Evolutionary conservation across 2,797 vertebrate genomes (phyloP).

Genomic region (Sternarchorhynchus goeldii): DNA sequence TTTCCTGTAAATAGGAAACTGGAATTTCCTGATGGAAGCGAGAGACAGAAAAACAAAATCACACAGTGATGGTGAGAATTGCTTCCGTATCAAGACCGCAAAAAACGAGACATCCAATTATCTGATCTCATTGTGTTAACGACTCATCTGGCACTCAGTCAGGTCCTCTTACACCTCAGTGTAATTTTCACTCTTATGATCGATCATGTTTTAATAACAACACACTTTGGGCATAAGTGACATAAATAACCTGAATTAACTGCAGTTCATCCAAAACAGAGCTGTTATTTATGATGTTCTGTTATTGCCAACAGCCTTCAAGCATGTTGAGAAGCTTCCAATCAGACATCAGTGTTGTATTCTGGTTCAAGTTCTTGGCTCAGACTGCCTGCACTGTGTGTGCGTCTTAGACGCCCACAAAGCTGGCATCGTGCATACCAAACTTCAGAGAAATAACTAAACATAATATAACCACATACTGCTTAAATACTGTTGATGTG

Average conservation of each 20-base stretch:
- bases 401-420: not conserved
- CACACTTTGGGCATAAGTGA: not conserved
- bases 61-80: not conserved
- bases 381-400: slow-evolving; percentile 45
- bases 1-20: too few species aligned
- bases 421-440: not conserved
- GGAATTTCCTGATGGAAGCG: not conserved
- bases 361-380: not conserved
- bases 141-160: not conserved
- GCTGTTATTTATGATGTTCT: not conserved
- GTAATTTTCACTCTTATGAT: not conserved
- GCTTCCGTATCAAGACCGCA: slow-evolving; percentile 2
- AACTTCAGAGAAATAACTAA: not conserved
- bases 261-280: not conserved
- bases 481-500: too few species aligned
- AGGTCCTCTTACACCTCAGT: slow-evolving; percentile 1
- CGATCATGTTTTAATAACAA: not conserved
- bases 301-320: not conserved
- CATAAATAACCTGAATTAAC: not conserved
- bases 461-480: not conserved
- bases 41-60: not conserved
- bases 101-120: slow-evolving; percentile 36
- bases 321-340: not conserved
- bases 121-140: slow-evolving; percentile 22
- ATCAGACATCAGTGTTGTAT: slow-evolving; percentile 6